A percentile compares a stretch with the other conserved stretches of the same genome.
Evolutionary conservation across 2,888 invertebrate genomes (phyloP).

Genomic region (Melangyna quadrimaculata): DNA sequence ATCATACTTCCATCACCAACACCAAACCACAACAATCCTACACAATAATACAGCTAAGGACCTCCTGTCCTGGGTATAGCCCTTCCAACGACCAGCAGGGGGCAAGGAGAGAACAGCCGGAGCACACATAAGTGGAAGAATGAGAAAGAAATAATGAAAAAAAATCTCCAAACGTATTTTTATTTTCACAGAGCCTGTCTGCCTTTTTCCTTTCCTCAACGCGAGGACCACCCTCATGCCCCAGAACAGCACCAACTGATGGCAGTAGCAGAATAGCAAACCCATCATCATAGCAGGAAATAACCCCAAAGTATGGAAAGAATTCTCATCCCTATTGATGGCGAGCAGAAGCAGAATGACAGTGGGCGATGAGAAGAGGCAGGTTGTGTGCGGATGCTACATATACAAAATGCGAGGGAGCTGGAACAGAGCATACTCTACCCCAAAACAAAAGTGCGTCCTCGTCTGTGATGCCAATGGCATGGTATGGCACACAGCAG

Average conservation of each 20-base stretch:
- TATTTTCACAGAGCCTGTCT: constrained; percentile 68
- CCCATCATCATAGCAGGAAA: constrained; percentile 39
- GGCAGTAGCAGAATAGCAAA: not conserved
- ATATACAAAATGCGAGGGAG: constrained; percentile 40
- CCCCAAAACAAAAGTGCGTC: constrained; percentile 70
- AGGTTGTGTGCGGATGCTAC: constrained; percentile 24
- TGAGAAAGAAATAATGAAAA: constrained; percentile 50
- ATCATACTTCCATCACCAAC: constrained; percentile 38
- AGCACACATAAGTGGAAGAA: constrained; percentile 64
- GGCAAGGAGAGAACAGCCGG: not conserved
- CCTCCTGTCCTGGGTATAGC: constrained; percentile 50
- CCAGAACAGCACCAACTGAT: constrained; percentile 24
- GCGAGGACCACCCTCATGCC: constrained; percentile 59
- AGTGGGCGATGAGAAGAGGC: constrained; percentile 26
- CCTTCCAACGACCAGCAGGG: constrained; percentile 38
- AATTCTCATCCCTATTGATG: constrained; percentile 57
- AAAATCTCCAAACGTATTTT: constrained; percentile 49
- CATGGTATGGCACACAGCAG: constrained; percentile 8
- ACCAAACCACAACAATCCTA: constrained; percentile 63
- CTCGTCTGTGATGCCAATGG: constrained; percentile 37
- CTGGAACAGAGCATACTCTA: constrained; percentile 27
- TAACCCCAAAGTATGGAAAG: constrained; percentile 53
- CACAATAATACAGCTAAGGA: constrained; percentile 66
- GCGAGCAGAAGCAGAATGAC: not conserved
- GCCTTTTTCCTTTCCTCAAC: constrained; percentile 67